Percentiles rank a stretch among this genome's conserved stretches.
Evolutionary conservation across 2,113 vertebrate genomes (phyloP).

Genomic region (Forbesichthys agassizii): DNA sequence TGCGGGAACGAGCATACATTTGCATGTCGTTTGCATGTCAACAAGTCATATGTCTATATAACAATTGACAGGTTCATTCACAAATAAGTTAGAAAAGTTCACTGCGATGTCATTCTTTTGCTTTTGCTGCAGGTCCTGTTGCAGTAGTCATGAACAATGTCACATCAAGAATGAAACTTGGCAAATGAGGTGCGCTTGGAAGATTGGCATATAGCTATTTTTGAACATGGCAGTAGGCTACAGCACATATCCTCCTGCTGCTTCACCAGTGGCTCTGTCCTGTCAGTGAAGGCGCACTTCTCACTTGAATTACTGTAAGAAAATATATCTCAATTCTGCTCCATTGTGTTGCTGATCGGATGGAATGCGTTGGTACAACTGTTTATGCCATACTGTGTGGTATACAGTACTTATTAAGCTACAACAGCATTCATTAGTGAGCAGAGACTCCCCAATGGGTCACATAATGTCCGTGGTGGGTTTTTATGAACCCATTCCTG

Average conservation of each 20-base stretch:
- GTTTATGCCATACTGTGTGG: background rate
- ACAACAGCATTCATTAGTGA: no score
- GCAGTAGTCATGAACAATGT: constrained; percentile 5
- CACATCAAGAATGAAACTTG: background rate
- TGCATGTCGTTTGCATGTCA: background rate
- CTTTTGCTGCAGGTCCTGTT: constrained; percentile 1
- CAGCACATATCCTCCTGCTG: no score
- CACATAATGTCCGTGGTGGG: no score
- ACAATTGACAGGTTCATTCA: constrained; percentile 27
- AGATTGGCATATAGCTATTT: no score
- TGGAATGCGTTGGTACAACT: constrained; percentile 14
- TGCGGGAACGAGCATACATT: constrained; percentile 17
- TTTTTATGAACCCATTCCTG: no score
- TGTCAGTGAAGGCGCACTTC: background rate
- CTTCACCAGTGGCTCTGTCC: no score
- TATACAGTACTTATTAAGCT: background rate
- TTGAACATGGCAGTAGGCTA: no score
- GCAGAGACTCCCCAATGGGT: no score
- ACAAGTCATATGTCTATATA: constrained; percentile 4
- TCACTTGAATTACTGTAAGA: no score
- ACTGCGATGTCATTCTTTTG: background rate
- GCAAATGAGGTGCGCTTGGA: background rate
- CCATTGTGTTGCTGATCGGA: constrained; percentile 2
- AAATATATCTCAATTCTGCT: background rate
- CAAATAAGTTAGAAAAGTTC: constrained; percentile 9